A percentile compares a stretch with the other conserved stretches of the same genome.
phyloP scores from a whole-genome alignment of 2,113 vertebrate genomes.

The Protobothrops mucrosquamatus region DNA sequence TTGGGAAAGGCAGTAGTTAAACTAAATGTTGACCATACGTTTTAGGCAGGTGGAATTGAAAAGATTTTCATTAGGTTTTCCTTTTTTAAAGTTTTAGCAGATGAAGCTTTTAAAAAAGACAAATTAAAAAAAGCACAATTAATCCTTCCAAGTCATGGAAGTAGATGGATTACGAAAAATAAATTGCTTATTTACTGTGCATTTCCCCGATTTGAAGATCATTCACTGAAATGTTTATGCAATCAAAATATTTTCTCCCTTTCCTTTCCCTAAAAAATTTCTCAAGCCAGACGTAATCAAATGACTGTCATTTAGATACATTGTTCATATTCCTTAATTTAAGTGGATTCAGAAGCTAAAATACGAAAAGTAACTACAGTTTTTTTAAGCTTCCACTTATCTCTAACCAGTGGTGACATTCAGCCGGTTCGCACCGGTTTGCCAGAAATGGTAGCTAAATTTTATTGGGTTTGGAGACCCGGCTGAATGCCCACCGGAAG shows the following conservation, averaged over 20 bases:
- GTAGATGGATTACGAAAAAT: not conserved
- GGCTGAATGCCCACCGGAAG: no score
- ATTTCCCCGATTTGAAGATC: not conserved
- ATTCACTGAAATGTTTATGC: not conserved
- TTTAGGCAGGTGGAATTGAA: not conserved
- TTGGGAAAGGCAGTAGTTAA: no score
- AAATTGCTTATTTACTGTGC: not conserved
- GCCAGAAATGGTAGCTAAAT: no score
- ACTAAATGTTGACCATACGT: not conserved
- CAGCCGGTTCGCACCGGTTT: no score
- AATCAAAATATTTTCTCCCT: not conserved
- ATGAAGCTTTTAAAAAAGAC: not conserved
- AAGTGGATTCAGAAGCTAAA: not conserved
- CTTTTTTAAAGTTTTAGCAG: no score
- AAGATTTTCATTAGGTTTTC: not conserved
- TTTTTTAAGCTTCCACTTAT: not conserved
- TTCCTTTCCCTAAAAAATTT: not conserved
- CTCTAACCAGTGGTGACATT: no score
- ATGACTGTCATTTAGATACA: not conserved
- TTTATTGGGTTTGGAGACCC: no score
- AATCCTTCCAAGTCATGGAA: not conserved
- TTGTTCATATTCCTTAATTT: not conserved
- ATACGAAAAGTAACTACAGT: not conserved
- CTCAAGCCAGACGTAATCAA: not conserved
- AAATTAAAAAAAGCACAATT: not conserved